Evolutionary conservation across 2,797 vertebrate species (phyloP).

Genomic region (Rhyacichthys aspro): DNA sequence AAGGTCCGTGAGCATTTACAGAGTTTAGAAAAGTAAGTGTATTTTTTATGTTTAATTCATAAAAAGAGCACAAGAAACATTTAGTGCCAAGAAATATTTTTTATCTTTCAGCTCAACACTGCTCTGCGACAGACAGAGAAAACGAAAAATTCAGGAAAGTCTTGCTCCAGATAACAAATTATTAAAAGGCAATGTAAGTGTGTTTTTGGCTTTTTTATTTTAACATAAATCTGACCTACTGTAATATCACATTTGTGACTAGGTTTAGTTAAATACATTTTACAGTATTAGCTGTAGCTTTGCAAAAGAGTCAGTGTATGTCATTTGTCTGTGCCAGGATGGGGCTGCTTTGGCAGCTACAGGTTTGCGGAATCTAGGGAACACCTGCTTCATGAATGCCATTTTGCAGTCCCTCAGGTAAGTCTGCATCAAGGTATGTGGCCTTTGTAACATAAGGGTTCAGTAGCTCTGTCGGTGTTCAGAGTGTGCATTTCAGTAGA

Average conservation of each 20-base stretch:
- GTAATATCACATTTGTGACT: too few species aligned
- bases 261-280: too few species aligned
- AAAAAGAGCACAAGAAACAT: not conserved
- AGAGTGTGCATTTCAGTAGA: too few species aligned
- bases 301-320: not conserved
- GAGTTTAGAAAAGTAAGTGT: slow-evolving; percentile 95
- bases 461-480: slow-evolving; percentile 36
- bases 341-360: slow-evolving; percentile 88
- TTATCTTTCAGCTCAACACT: slow-evolving; percentile 83
- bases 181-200: slow-evolving; percentile 92
- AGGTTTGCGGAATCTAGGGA: slow-evolving; percentile 94
- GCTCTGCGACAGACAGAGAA: slow-evolving; percentile 89
- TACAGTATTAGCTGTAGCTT: too few species aligned
- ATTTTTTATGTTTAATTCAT: not conserved
- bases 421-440: slow-evolving; percentile 39
- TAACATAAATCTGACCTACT: too few species aligned
- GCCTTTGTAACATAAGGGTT: slow-evolving; percentile 34
- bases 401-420: slow-evolving; percentile 99
- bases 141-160: slow-evolving; percentile 92
- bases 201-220: too few species aligned
- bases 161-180: slow-evolving; percentile 87
- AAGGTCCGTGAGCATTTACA: slow-evolving; percentile 96
- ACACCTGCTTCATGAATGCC: slow-evolving; percentile 99
- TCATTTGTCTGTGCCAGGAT: slow-evolving; percentile 76
- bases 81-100: slow-evolving; percentile 1